These are phyloP conservation scores for Gymnodraco acuticeps DNA, from an alignment of 2,797 vertebrate species.

Conservation along the genomic window DNA sequence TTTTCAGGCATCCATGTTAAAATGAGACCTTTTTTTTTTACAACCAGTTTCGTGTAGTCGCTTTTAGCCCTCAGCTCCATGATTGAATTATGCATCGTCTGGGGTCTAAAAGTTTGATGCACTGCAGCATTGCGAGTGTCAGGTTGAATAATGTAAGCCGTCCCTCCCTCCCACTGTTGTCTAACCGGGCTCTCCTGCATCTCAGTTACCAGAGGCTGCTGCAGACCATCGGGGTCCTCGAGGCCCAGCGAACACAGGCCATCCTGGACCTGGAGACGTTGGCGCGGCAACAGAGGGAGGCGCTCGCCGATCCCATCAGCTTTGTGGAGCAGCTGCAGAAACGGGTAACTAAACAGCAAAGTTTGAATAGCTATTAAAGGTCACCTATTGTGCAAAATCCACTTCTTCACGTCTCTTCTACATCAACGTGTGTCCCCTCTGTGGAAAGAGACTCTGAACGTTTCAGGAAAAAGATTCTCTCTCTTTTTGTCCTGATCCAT, in stretches of 20 bases:
- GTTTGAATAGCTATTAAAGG: too few relatives aligned
- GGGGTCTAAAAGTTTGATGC: constrained; percentile 65
- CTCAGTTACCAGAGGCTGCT: constrained; percentile 98
- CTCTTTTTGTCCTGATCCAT: too few relatives aligned
- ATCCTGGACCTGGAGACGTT: constrained; percentile 96
- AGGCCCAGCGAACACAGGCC: constrained; percentile 97
- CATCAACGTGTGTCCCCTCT: too few relatives aligned
- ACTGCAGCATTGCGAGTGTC: constrained; percentile 63
- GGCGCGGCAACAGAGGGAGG: constrained; percentile 93
- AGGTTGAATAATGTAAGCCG: constrained; percentile 70
- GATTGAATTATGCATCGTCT: constrained; percentile 65
- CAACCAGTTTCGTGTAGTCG: too few relatives aligned
- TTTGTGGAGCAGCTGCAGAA: constrained; percentile 99
- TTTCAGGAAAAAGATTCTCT: too few relatives aligned
- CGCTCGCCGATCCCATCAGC: constrained; percentile 91
- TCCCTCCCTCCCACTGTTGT: constrained; percentile 22
- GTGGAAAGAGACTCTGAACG: too few relatives aligned
- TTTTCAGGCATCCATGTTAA: too few relatives aligned
- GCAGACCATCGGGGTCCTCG: constrained; percentile 97
- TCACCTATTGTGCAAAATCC: too few relatives aligned
- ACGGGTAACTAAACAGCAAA: constrained; percentile 84
- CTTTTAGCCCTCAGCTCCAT: constrained; percentile 25
- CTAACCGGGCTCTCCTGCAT: constrained; percentile 51
- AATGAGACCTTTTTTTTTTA: too few relatives aligned
- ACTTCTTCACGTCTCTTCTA: too few relatives aligned